phyloP scores from a whole-genome alignment of 2,888 invertebrate species.

The Encarsia formosa region DNA sequence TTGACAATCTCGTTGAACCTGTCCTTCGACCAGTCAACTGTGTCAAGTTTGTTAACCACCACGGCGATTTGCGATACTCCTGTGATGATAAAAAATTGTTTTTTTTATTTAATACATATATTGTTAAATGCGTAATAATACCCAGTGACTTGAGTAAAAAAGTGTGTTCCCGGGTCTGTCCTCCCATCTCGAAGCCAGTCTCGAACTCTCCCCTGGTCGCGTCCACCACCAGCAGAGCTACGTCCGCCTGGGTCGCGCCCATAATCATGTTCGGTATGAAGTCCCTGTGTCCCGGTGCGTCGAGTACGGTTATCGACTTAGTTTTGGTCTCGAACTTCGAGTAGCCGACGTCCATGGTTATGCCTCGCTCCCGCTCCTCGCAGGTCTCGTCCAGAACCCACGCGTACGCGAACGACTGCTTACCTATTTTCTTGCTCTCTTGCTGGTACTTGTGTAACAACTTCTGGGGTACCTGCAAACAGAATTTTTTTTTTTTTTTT shows the following conservation, averaged over 20 bases:
- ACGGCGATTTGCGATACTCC: constrained; percentile 93
- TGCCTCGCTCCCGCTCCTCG: constrained; percentile 92
- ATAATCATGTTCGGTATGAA: constrained; percentile 99
- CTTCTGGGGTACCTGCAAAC: constrained; percentile 52
- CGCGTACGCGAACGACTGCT: constrained; percentile 96
- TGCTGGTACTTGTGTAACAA: constrained; percentile 89
- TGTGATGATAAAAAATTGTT: constrained; percentile 47
- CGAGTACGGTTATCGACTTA: constrained; percentile 78
- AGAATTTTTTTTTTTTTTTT: no score
- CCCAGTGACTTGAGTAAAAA: constrained; percentile 78
- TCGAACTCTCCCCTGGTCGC: constrained; percentile 97
- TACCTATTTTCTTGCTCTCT: constrained; percentile 94
- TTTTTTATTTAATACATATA: constrained; percentile 5
- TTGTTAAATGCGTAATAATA: constrained; percentile 36
- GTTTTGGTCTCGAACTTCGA: constrained; percentile 86
- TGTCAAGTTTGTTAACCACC: constrained; percentile 96
- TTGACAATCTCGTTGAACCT: constrained; percentile 85
- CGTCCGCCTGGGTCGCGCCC: constrained; percentile 97
- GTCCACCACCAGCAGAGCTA: constrained; percentile 93
- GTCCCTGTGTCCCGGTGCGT: constrained; percentile 98
- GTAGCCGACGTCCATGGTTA: constrained; percentile 97
- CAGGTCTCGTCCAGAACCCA: constrained; percentile 99
- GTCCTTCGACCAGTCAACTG: constrained; percentile 86
- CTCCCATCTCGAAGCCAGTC: constrained; percentile 96
- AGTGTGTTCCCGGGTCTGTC: constrained; percentile 97